Conservation (phyloP, 64 coral and sea anemone species). For the Actinia equina region DNA sequence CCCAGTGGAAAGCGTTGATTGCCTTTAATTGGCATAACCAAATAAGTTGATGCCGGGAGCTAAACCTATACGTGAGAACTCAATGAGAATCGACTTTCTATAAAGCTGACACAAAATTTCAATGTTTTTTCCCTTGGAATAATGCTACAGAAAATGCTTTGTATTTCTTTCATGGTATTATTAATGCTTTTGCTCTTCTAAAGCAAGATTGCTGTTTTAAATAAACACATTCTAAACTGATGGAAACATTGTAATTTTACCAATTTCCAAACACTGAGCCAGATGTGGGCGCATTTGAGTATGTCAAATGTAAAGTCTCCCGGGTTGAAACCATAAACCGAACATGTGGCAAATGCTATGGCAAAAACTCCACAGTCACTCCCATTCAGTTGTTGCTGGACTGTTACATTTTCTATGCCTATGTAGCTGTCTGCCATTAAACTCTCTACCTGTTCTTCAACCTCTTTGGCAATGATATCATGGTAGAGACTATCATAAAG, state of each 20-base stretch:
- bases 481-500: too few relatives aligned
- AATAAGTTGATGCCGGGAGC: not conserved
- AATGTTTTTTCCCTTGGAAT: not conserved
- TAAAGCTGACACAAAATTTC: not conserved
- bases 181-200: not conserved
- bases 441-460: too few relatives aligned
- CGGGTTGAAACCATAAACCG: not conserved
- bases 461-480: too few relatives aligned
- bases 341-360: conserved; percentile 27
- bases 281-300: conserved; percentile 34
- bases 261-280: conserved; percentile 13
- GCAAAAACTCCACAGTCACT: not conserved
- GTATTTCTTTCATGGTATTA: not conserved
- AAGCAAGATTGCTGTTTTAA: not conserved
- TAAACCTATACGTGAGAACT: not conserved
- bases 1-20: conserved; percentile 20
- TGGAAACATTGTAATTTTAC: conserved; percentile 22
- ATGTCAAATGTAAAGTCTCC: conserved; percentile 28
- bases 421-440: too few relatives aligned
- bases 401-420: too few relatives aligned
- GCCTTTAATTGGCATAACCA: conserved; percentile 10
- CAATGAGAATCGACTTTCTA: not conserved
- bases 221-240: not conserved
- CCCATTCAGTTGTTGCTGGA: too few relatives aligned
- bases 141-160: not conserved